phyloP scores from a whole-genome alignment of 2,113 vertebrate genomes.

The Sterna hirundo region DNA sequence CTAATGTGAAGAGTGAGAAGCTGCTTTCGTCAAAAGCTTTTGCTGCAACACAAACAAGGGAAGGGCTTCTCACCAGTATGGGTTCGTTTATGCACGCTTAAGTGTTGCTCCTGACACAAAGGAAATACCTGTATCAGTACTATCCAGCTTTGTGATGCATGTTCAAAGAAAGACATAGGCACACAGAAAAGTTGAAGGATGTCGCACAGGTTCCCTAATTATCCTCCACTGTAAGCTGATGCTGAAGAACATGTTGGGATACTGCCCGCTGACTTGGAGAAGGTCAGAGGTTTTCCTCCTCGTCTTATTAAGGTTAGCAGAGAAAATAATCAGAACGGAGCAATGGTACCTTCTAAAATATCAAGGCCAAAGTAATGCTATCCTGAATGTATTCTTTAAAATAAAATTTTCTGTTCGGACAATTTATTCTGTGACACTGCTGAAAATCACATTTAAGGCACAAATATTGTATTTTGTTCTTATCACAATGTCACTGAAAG shows the following conservation, averaged over 20 bases:
- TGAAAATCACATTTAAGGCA: not conserved
- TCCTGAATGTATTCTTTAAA: not conserved
- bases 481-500: not conserved
- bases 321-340: not conserved
- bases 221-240: not conserved
- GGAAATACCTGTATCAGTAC: not conserved
- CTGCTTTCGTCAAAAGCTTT: constrained; percentile 41
- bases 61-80: constrained; percentile 61
- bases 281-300: not conserved
- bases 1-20: constrained; percentile 31
- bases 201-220: not conserved
- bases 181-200: not conserved
- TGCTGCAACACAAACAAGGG: constrained; percentile 35
- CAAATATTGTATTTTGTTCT: not conserved
- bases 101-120: not conserved
- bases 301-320: not conserved
- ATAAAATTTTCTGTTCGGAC: not conserved
- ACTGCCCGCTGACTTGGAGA: not conserved
- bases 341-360: not conserved
- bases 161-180: not conserved
- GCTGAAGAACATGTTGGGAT: not conserved
- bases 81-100: constrained; percentile 20
- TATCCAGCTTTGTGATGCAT: not conserved
- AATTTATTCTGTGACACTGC: not conserved
- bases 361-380: not conserved